A percentile compares a stretch with the other conserved stretches of the same genome.
phyloP scores from a whole-genome alignment of 2,888 invertebrate species.

The Linyphia triangularis region DNA sequence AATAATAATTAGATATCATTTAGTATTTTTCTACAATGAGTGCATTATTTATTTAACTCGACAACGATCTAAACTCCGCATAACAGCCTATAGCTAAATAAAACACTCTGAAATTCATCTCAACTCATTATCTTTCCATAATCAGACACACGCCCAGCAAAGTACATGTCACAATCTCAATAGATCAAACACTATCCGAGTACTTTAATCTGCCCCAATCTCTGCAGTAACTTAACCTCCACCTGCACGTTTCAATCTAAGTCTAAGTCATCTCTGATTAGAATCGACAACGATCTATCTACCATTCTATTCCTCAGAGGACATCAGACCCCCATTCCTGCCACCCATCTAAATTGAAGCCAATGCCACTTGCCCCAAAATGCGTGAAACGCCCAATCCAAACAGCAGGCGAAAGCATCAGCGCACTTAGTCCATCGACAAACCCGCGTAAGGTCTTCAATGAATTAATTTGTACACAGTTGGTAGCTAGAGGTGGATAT shows the following conservation, averaged over 20 bases:
- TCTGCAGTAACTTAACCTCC: neutral
- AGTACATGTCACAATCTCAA: too few relatives aligned
- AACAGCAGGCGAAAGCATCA: neutral
- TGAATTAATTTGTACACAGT: neutral
- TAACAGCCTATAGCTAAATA: too few relatives aligned
- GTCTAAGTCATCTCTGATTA: neutral
- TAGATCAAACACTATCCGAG: too few relatives aligned
- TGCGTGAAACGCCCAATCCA: neutral
- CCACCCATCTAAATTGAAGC: neutral
- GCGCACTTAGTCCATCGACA: neutral
- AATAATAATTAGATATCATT: too few relatives aligned
- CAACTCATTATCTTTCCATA: too few relatives aligned
- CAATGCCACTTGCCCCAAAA: neutral
- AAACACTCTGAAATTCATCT: too few relatives aligned
- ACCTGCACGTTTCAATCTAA: neutral
- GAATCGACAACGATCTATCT: neutral
- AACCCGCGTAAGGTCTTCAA: neutral
- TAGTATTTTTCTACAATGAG: too few relatives aligned
- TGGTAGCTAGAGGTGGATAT: neutral
- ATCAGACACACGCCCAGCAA: too few relatives aligned
- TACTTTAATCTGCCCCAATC: too few relatives aligned
- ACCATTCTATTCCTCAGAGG: neutral
- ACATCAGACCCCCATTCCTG: too few relatives aligned
- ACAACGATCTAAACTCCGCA: too few relatives aligned
- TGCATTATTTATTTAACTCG: too few relatives aligned